Evolutionary conservation across 1,140 invertebrate species (phyloP).

Genomic region (Megalopta genalis): DNA sequence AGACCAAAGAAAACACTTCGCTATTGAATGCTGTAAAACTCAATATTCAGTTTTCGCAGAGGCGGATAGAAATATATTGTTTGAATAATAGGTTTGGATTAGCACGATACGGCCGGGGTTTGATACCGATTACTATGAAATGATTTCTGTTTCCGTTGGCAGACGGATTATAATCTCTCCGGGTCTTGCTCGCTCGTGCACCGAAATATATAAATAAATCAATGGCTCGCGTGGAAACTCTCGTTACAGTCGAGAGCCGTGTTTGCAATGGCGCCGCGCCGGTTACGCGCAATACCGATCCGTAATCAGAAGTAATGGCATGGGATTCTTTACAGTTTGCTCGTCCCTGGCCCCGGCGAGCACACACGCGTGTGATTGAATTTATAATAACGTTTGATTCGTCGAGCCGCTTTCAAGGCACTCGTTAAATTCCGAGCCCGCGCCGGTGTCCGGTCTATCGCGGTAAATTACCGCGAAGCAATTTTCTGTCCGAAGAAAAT

Average conservation of each 20-base stretch:
- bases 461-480: background rate
- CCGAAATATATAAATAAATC: conserved; percentile 56
- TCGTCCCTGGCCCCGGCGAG: background rate
- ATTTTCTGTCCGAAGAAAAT: background rate
- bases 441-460: background rate
- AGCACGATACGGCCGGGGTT: background rate
- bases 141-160: background rate
- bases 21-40: no score
- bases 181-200: conserved; percentile 24
- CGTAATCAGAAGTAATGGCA: conserved; percentile 47
- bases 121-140: conserved; percentile 38
- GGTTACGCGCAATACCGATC: conserved; percentile 47
- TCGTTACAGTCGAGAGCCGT: conserved; percentile 14
- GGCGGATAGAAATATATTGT: background rate
- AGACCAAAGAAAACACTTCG: no score
- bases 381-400: conserved; percentile 37
- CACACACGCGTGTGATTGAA: conserved; percentile 27
- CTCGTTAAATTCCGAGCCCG: no score
- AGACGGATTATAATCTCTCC: conserved; percentile 43
- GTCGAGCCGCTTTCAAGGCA: background rate
- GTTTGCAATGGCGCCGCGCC: conserved; percentile 24
- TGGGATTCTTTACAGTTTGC: conserved; percentile 41
- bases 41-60: background rate
- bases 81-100: background rate
- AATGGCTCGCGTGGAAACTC: conserved; percentile 26